phyloP scores from a whole-genome alignment of 2,888 invertebrate genomes.

The Campoplex capitator region DNA sequence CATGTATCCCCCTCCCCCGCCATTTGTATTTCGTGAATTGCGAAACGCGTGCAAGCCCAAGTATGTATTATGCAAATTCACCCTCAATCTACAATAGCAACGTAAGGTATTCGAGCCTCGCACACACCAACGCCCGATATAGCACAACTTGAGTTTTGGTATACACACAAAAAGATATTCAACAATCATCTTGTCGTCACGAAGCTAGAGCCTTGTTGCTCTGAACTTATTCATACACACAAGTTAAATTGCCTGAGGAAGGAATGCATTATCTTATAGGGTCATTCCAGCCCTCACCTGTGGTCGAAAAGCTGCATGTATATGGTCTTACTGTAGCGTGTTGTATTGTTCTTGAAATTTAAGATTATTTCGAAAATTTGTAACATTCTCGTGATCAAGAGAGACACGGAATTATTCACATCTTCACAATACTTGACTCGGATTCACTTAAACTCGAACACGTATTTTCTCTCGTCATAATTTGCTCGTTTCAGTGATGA shows the following conservation, averaged over 20 bases:
- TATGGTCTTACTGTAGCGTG: neutral
- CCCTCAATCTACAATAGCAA: slow-evolving; percentile 60
- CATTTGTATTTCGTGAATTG: slow-evolving; percentile 62
- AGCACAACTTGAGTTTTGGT: slow-evolving; percentile 43
- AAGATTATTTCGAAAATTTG: neutral
- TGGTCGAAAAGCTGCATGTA: neutral
- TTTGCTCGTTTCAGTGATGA: neutral
- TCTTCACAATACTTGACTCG: neutral
- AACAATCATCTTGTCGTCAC: slow-evolving; percentile 55
- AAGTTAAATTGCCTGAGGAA: slow-evolving; percentile 77
- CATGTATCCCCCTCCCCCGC: neutral
- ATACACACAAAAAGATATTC: neutral
- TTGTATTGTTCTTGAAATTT: neutral
- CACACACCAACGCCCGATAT: slow-evolving; percentile 31
- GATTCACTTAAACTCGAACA: neutral
- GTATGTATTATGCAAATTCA: slow-evolving; percentile 77
- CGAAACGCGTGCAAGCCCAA: slow-evolving; percentile 58
- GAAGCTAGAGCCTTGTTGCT: slow-evolving; percentile 75
- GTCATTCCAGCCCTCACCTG: neutral
- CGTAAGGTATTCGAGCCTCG: slow-evolving; percentile 42
- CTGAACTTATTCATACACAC: slow-evolving; percentile 80
- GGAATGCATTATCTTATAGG: slow-evolving; percentile 72
- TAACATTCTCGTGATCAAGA: neutral
- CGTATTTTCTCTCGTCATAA: neutral
- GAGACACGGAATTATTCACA: neutral